Evolutionary conservation across 2,888 invertebrate species (phyloP), one percentile per base, ranked within the genome.

Genomic region (Mesoligia furuncula): DNA sequence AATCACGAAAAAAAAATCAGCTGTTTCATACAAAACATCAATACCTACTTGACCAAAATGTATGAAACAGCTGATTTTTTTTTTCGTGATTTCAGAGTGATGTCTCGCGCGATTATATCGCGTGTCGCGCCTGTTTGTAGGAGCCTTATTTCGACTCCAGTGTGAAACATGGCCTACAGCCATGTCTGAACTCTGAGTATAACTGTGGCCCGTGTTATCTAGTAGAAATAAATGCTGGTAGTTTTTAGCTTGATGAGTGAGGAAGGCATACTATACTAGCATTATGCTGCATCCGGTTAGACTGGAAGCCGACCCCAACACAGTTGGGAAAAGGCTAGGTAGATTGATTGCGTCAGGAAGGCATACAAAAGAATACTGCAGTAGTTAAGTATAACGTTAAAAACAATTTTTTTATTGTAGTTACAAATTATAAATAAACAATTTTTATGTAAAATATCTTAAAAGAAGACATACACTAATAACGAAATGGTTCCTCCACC

Each of bases 351-450:
- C n/a, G 5, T 17, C 7, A 48, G 17, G 17, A 80, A 36, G 2
- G 57, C 15, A 27, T 15, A 45, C 24, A 77, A 62, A 80, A 54
- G 27, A 17, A 20, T 48, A 48, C n/a, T 11, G 5, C 0, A 57
- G 17, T 17, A 64, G 7, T 24, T 31, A n/a, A n/a, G n/a, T n/a
- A 36, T 17, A 74, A 48, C 20, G 11, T 65, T 57, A 64, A 48
- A 54, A 48, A 42, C 17, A n/a, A 31, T 17, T 13, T 24, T 15
- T 77, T 59, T 42, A 77, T 27, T 82, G 48, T 61, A 68, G 27
- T 59, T 78, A 77, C 64, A 42, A 80, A 77, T 36, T 5, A 54
- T 67, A 31, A 61, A 68, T 83, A 31, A 74, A 68, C 42, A 80
- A n/a, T 39, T 68, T 74, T 66, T 62, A 57, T 65, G 6, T 66